Conservation (phyloP, 2,888 invertebrate species). For the Adelognathus sp. region DNA sequence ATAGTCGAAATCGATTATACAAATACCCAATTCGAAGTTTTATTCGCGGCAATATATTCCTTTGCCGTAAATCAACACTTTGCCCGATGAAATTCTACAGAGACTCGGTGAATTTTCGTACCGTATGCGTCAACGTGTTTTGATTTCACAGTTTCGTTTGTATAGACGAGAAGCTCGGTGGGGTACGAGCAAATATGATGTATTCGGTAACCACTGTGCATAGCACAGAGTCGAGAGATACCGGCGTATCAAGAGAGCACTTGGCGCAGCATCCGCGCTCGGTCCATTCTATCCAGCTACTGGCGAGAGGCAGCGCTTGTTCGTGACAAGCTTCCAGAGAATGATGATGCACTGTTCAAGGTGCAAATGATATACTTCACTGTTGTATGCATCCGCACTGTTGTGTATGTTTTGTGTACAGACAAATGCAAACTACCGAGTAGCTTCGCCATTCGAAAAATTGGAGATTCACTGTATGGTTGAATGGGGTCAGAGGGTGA, state of each 20-base stretch:
- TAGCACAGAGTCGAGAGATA: background rate
- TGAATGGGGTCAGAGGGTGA: too few species aligned
- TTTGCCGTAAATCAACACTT: background rate
- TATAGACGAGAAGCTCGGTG: background rate
- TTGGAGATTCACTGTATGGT: too few species aligned
- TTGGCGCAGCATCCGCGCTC: slow-evolving; percentile 19
- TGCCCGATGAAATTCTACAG: background rate
- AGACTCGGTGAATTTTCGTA: background rate
- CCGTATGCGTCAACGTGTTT: background rate
- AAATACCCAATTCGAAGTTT: background rate
- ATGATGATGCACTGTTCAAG: slow-evolving; percentile 33
- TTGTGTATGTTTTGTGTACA: background rate
- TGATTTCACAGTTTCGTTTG: background rate
- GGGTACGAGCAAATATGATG: background rate
- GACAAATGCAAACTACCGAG: background rate
- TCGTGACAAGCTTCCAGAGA: slow-evolving; percentile 19
- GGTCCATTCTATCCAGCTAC: slow-evolving; percentile 30
- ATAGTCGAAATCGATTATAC: background rate
- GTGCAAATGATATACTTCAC: background rate
- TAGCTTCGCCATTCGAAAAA: background rate
- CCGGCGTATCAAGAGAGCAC: background rate
- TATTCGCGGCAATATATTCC: background rate
- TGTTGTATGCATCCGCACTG: background rate
- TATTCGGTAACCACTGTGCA: background rate
- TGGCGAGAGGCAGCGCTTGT: slow-evolving; percentile 1